phyloP scores from a whole-genome alignment of 2,797 vertebrate genomes.

The Gila robusta region DNA sequence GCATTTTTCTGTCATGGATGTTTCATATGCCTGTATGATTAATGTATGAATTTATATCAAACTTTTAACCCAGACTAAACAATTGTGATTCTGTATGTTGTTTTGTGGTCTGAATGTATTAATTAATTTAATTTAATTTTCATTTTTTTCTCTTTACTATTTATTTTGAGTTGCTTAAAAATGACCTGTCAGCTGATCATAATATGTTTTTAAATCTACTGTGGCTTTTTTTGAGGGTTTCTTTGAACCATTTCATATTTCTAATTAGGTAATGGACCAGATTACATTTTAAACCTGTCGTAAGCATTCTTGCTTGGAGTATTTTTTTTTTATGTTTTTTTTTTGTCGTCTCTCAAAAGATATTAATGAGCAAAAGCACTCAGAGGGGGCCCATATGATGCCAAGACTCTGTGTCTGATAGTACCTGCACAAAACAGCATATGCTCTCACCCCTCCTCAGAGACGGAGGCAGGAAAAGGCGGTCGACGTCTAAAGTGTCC shows the following conservation, averaged over 20 bases:
- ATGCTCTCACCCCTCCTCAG: conserved; percentile 69
- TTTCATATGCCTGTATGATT: conserved; percentile 43
- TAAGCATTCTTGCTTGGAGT: conserved; percentile 75
- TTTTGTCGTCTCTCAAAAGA: conserved; percentile 66
- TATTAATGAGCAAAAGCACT: conserved; percentile 77
- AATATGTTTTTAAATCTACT: conserved; percentile 74
- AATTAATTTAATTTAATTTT: conserved; percentile 22
- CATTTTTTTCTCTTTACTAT: neutral
- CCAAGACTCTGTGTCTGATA: conserved; percentile 73
- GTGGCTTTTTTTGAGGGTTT: conserved; percentile 64
- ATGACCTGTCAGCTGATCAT: conserved; percentile 57
- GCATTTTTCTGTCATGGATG: neutral
- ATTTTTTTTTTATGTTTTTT: conserved; percentile 36
- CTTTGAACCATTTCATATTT: conserved; percentile 82
- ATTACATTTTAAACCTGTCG: conserved; percentile 77
- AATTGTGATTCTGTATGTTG: conserved; percentile 34
- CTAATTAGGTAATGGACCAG: conserved; percentile 84
- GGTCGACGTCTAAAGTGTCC: conserved; percentile 23
- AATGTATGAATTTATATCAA: conserved; percentile 35
- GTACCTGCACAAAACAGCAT: conserved; percentile 65
- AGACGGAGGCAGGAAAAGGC: conserved; percentile 60
- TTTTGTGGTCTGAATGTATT: conserved; percentile 37
- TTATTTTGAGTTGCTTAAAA: conserved; percentile 48
- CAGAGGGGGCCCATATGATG: conserved; percentile 71
- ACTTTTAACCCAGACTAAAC: conserved; percentile 31